A percentile compares a stretch with the other conserved stretches of the same genome.
Evolutionary conservation across 2,113 vertebrate species (phyloP).

Genomic region (Rhinopithecus roxellana): DNA sequence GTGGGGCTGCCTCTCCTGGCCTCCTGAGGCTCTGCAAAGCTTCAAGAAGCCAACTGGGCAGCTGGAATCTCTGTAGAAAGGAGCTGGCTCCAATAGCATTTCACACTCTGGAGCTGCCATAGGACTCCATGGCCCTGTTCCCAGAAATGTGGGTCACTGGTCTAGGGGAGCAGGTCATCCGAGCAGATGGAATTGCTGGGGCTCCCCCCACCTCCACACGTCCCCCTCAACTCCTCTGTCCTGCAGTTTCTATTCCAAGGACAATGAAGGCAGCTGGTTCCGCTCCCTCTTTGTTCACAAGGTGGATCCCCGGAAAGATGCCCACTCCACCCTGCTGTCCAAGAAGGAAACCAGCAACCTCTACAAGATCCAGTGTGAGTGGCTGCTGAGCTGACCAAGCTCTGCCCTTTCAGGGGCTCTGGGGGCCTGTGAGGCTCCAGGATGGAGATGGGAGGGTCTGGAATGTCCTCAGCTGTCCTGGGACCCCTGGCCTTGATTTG

Average conservation of each 20-base stretch:
- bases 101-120: background rate
- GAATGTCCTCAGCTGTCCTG: background rate
- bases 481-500: background rate
- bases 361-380: slow-evolving; percentile 97
- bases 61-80: background rate
- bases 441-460: background rate
- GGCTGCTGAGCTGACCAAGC: rapidly evolving
- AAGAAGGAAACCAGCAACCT: slow-evolving; percentile 97
- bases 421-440: background rate
- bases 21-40: background rate
- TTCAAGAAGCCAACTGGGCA: background rate
- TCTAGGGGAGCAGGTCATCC: background rate
- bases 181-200: background rate
- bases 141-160: slow-evolving; percentile 44
- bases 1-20: background rate
- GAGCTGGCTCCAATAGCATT: background rate
- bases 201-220: background rate
- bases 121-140: background rate
- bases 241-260: slow-evolving; percentile 89
- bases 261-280: slow-evolving; percentile 92
- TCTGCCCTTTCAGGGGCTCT: background rate
- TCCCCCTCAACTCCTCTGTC: background rate
- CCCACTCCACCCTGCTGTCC: slow-evolving; percentile 96
- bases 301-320: slow-evolving; percentile 95
- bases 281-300: slow-evolving; percentile 95